These are phyloP conservation scores for Amblyopsis hoosieri DNA, from an alignment of 2,797 vertebrate genomes.

Conservation along the genomic window DNA sequence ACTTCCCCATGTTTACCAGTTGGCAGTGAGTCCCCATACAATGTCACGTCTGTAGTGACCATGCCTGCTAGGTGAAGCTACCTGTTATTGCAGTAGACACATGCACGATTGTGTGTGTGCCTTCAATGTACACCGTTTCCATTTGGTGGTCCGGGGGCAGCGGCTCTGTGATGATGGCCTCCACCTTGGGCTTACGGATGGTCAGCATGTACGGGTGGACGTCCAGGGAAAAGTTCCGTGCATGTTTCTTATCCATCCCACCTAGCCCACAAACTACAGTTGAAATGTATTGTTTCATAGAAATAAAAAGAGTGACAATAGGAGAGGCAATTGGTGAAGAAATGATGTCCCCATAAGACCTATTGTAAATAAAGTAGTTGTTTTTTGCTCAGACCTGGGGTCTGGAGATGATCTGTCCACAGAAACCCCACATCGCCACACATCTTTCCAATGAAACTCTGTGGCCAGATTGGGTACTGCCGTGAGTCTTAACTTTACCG, in stretches of 20 bases:
- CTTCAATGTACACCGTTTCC: slow-evolving; percentile 87
- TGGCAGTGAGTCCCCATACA: no score
- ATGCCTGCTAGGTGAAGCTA: slow-evolving; percentile 35
- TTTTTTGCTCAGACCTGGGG: no score
- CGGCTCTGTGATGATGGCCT: slow-evolving; percentile 74
- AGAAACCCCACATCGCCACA: no score
- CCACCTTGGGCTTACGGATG: slow-evolving; percentile 89
- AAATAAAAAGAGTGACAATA: neutral
- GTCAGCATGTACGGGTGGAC: slow-evolving; percentile 95
- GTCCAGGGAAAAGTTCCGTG: slow-evolving; percentile 94
- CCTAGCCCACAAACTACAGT: slow-evolving; percentile 23
- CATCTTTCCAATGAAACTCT: no score
- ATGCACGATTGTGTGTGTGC: slow-evolving; percentile 85
- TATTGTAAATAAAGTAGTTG: no score
- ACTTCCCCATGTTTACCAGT: no score
- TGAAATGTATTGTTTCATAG: slow-evolving; percentile 9
- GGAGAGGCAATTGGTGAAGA: neutral
- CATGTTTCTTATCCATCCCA: slow-evolving; percentile 88
- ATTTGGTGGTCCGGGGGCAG: slow-evolving; percentile 86
- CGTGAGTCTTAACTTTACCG: no score
- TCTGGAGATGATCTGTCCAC: no score
- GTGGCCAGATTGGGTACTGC: no score
- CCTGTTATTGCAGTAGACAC: slow-evolving; percentile 87
- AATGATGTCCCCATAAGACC: no score
- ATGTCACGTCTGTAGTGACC: neutral